Percentiles rank a stretch among this genome's conserved stretches.
These are phyloP conservation scores for Ptychodera flava DNA, from an alignment of 35 echinoderm and acorn worm genomes.

Conservation along the genomic window DNA sequence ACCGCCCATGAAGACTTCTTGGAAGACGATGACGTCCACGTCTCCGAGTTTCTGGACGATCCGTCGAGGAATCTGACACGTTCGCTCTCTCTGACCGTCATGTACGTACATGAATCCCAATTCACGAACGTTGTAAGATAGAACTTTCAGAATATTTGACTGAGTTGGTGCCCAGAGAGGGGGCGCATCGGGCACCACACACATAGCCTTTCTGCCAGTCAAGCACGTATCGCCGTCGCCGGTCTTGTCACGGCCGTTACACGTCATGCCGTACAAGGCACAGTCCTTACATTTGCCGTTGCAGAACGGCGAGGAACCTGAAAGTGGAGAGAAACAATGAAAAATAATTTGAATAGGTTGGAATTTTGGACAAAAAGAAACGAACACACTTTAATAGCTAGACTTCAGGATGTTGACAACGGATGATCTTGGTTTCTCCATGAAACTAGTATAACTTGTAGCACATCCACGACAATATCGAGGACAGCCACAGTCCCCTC, in stretches of 20 bases:
- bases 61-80: constrained; percentile 29
- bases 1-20: constrained; percentile 54
- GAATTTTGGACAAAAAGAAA: not conserved
- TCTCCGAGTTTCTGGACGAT: constrained; percentile 25
- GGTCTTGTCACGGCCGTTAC: not conserved
- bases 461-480: too few relatives aligned
- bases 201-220: not conserved
- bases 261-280: not conserved
- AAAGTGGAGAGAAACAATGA: not conserved
- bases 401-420: too few relatives aligned
- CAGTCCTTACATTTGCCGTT: not conserved
- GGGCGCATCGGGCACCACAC: not conserved
- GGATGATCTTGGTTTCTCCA: too few relatives aligned
- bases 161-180: not conserved
- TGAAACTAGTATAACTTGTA: too few relatives aligned
- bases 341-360: not conserved
- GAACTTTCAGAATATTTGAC: constrained; percentile 8
- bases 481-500: too few relatives aligned
- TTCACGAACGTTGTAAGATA: constrained; percentile 44
- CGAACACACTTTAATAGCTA: not conserved
- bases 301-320: not conserved
- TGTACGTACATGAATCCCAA: constrained; percentile 37
- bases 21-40: constrained; percentile 59
- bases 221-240: not conserved
- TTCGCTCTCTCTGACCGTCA: constrained; percentile 47